Evolutionary conservation across 2,797 vertebrate genomes (phyloP), one percentile per base, ranked within the genome.

Genomic region (Sebastes reedi): DNA sequence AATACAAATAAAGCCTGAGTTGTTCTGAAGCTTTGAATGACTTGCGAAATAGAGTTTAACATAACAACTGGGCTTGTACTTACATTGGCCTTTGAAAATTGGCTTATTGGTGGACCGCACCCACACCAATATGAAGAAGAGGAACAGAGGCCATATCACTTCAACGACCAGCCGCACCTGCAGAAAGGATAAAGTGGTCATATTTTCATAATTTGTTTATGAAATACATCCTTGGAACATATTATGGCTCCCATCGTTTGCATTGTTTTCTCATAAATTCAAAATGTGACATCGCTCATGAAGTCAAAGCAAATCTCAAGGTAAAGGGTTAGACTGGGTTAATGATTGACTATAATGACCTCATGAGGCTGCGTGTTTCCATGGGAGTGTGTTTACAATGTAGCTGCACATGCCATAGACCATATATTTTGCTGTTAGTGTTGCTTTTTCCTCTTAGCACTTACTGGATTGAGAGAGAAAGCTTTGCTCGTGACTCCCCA

Each of bases 71-170:
- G 3, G 8, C 6, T 64, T 59, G 1, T 94, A 98, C 99, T 99
- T 94, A 99, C 99, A 99, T 92, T 99, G 97, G 85, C 94, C 96
- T 92, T 98, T 96, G 89, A 97, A 94, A 0, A 97, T 88, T 4
- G 98, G 97, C 8, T 96, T 93, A 77, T 95, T 99, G 82, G 96
- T 98, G 73, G 97, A 93, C 64, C 98, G 97, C 72, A 99, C 98
- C 66, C 94, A 93, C 84, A 99, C 97, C 87, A 99, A 90, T 77
- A 99, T 99, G 90, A 99, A 94, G 94, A 99, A 99, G 87, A 99
- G 97, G 86, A 99, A 98, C 4, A 99, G 94, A 80, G 99, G 99
- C 99, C 99, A 99, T 67, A 97, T 56, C 76, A 99, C 76, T 90
- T 99, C 99, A 2, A 99, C 83, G 70, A 98, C 79, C 89, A 99